phyloP scores from a whole-genome alignment of 2,113 vertebrate species.

The Trichomycterus rosablanca region DNA sequence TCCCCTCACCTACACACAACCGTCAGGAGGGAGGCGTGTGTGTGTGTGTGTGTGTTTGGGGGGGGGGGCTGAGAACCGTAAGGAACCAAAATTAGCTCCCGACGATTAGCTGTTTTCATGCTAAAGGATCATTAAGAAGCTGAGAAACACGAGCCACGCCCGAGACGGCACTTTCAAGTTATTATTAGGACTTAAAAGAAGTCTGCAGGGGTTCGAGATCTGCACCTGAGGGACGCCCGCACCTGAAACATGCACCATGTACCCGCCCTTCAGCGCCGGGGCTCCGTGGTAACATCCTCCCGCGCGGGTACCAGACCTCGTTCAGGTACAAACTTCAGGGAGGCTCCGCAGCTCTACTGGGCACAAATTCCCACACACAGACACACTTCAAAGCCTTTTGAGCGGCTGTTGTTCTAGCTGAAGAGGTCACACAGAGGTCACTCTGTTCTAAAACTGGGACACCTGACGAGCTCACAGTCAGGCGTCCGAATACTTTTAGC shows the following conservation, averaged over 20 bases:
- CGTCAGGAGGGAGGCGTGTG: not conserved
- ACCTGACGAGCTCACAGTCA: no score
- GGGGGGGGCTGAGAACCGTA: constrained; percentile 24
- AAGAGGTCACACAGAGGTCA: no score
- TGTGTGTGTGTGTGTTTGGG: constrained; percentile 31
- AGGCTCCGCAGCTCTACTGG: no score
- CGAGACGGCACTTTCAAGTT: constrained; percentile 74
- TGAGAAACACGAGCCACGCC: constrained; percentile 53
- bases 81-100: constrained; percentile 65
- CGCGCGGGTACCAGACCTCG: constrained; percentile 31
- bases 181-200: constrained; percentile 73
- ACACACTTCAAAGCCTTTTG: no score
- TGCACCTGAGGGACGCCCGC: constrained; percentile 55
- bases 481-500: no score
- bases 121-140: constrained; percentile 73
- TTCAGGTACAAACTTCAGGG: not conserved
- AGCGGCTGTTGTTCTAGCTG: no score
- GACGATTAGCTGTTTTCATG: constrained; percentile 71
- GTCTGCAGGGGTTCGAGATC: constrained; percentile 59
- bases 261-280: constrained; percentile 61
- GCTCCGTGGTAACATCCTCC: constrained; percentile 1
- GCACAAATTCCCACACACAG: no score
- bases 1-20: no score
- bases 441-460: no score
- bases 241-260: constrained; percentile 70